Evolutionary conservation across 2,113 vertebrate genomes (phyloP).

Genomic region (Notarius lentiginosus): DNA sequence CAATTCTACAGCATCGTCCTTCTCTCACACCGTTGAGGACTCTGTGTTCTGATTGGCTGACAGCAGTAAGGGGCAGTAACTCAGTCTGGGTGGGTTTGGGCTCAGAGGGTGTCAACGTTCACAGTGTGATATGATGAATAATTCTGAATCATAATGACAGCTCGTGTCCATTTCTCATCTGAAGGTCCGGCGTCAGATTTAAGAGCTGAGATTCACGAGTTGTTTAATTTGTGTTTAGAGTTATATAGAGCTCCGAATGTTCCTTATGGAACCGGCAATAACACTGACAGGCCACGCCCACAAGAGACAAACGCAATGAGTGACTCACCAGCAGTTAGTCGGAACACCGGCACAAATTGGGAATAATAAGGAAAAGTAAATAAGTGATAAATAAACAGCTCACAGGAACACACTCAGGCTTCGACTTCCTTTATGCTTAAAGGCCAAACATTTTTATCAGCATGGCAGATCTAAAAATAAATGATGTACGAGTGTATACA

Average conservation of each 20-base stretch:
- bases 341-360: not conserved
- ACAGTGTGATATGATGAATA: not conserved
- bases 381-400: not conserved
- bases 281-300: not conserved
- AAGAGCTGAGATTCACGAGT: not conserved
- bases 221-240: not conserved
- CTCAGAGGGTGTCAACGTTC: not conserved
- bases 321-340: not conserved
- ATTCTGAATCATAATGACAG: not conserved
- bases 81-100: not conserved
- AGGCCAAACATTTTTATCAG: not conserved
- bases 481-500: not conserved
- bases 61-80: not conserved
- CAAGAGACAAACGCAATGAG: not conserved
- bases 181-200: too few relatives aligned
- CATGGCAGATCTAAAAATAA: not conserved
- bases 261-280: not conserved
- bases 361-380: not conserved
- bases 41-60: not conserved
- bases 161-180: too few relatives aligned
- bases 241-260: not conserved
- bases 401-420: not conserved
- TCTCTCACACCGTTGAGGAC: not conserved
- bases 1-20: not conserved
- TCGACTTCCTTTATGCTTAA: not conserved